Evolutionary conservation across 2,113 vertebrate species (phyloP).

Genomic region (Calypte anna): DNA sequence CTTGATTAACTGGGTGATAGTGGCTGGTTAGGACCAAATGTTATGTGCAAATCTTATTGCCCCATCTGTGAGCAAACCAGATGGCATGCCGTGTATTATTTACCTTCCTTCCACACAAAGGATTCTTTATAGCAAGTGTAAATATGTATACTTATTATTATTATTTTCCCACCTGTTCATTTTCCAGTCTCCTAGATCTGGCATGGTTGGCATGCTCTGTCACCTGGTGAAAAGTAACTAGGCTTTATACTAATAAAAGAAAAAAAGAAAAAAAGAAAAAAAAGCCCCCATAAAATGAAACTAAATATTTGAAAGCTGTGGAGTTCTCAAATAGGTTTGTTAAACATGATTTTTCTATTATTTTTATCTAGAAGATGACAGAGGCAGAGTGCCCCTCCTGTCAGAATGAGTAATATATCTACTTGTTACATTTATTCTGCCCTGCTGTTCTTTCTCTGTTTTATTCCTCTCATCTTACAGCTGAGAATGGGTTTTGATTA

Average conservation of each 20-base stretch:
- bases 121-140: background rate
- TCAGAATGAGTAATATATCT: background rate
- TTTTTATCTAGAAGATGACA: slow-evolving; percentile 1
- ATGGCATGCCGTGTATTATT: background rate
- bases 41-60: background rate
- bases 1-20: background rate
- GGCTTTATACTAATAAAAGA: background rate
- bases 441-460: background rate
- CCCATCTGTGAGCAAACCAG: background rate
- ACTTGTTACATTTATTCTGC: background rate
- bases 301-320: background rate
- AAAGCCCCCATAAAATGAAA: background rate
- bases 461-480: slow-evolving; percentile 10
- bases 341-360: background rate
- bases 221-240: background rate
- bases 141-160: background rate
- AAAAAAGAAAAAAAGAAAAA: background rate
- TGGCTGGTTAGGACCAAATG: background rate
- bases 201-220: background rate
- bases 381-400: background rate
- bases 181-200: background rate
- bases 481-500: slow-evolving; percentile 20
- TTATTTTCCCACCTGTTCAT: slow-evolving; percentile 25
- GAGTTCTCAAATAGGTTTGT: background rate
- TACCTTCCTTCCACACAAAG: background rate